Percentiles rank a stretch among this genome's conserved stretches.
Evolutionary conservation across 2,797 vertebrate genomes (phyloP).

Genomic region (Sebastiscus albofasciatus): DNA sequence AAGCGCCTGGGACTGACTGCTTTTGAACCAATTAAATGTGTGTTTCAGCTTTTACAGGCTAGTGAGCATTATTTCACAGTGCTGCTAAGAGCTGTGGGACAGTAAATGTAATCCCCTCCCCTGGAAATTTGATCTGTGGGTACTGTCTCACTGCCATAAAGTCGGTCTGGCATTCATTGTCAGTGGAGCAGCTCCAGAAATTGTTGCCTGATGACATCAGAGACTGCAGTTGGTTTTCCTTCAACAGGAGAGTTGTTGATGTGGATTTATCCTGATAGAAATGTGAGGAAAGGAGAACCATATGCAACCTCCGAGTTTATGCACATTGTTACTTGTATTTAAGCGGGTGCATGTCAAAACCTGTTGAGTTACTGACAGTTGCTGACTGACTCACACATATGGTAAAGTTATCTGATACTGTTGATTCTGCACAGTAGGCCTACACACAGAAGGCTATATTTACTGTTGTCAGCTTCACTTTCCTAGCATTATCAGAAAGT

Average conservation of each 20-base stretch:
- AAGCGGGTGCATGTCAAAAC: neutral
- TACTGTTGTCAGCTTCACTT: neutral
- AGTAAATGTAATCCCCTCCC: constrained; percentile 37
- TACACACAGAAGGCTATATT: neutral
- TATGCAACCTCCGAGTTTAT: neutral
- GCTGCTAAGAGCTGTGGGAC: constrained; percentile 43
- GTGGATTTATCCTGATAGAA: neutral
- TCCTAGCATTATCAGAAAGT: neutral
- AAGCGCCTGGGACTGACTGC: constrained; percentile 1
- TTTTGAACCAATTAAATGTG: constrained; percentile 51
- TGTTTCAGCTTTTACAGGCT: constrained; percentile 52
- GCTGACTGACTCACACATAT: neutral
- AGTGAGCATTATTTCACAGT: constrained; percentile 45
- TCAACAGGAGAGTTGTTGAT: constrained; percentile 15
- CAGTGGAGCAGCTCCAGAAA: constrained; percentile 55
- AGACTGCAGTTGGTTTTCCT: constrained; percentile 34
- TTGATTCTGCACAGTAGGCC: neutral
- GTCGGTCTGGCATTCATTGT: constrained; percentile 60
- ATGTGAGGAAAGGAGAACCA: neutral
- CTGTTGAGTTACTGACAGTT: neutral
- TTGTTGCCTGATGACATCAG: constrained; percentile 59
- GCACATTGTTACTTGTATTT: neutral
- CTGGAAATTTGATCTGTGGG: constrained; percentile 60
- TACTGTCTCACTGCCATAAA: constrained; percentile 44
- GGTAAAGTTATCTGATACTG: neutral